Base-by-base conservation (phyloP, 2,797 vertebrate species). In the Carapus acus region DNA sequence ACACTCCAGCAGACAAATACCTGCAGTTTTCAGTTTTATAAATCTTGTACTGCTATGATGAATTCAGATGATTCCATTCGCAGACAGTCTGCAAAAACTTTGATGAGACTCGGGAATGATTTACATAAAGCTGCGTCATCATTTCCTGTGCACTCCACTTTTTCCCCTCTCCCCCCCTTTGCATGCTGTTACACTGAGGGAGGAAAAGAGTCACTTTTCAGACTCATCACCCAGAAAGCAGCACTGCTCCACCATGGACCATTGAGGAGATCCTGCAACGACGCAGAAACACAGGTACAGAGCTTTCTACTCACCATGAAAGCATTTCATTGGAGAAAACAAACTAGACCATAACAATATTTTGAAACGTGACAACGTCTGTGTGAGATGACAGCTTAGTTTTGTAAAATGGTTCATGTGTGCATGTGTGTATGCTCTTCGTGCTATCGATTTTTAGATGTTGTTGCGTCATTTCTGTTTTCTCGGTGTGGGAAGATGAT, bases 121-220 rank as follows among this genome's bases (percentile, higher is more conserved):
- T 81, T 79, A 78, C 73, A 78, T 80, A 64, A 68, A 74, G 79
- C 81, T 68, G 72, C 84, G 88, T 90, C 90, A 89, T 84, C 85
- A 64, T 88, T 92, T 93, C 92, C 91, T 91, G 89, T 77, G 71
- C 79, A 77, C 47, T 82, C 82, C 71, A 74, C 62, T 54, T 37
- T 19, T 40, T 17, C 50, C 21, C 52, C 52, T 48, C 54, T 31
- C 27, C 47, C 38, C 60, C 65, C 57, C 37, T 22, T 56, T 66
- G 50, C 69, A 64, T 74, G 56, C 68, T 76, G 65, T 73, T 67
- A 52, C 43, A 64, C 70, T 49, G 75, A 77, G 71, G 9, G 70
- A 77, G 71, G 59, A 54, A 62, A 64, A 49, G 46, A 23, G 62
- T 44, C 73, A 46, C 72, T 69, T 78, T 79, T 67, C 56, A 73